These are phyloP conservation scores for Pseudomyrmex cubaensis DNA, from an alignment of 1,140 invertebrate genomes.

Conservation along the genomic window DNA sequence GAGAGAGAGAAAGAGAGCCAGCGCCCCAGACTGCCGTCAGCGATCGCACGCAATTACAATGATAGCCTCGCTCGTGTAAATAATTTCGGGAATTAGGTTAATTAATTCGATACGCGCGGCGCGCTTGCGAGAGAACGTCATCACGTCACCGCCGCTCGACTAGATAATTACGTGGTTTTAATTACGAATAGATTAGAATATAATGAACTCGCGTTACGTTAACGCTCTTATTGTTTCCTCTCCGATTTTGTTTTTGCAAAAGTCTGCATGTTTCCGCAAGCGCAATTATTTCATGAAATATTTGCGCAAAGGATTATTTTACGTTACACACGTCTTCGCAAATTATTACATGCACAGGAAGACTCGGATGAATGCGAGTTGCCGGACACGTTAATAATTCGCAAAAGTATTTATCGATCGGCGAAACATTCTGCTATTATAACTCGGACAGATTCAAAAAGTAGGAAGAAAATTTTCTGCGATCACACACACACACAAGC, in stretches of 20 bases:
- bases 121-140: background rate
- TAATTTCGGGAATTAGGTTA: conserved; percentile 54
- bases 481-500: background rate
- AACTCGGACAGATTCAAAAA: background rate
- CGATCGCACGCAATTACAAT: conserved; percentile 10
- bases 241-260: no score
- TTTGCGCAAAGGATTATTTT: background rate
- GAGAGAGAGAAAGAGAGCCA: background rate
- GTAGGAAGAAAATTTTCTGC: conserved; percentile 6
- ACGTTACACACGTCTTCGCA: background rate
- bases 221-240: background rate
- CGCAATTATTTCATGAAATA: no score
- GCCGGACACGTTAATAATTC: background rate
- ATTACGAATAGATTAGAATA: background rate
- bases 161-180: conserved; percentile 28
- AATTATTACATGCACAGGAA: background rate
- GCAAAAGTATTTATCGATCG: conserved; percentile 11
- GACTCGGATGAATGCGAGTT: no score
- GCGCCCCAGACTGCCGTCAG: background rate
- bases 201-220: no score
- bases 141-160: background rate
- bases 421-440: background rate
- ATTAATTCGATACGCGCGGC: conserved; percentile 45
- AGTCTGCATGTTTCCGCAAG: no score
- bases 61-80: conserved; percentile 7